Conservation (phyloP, 2,797 vertebrate species). For the Syncerus caffer region DNA sequence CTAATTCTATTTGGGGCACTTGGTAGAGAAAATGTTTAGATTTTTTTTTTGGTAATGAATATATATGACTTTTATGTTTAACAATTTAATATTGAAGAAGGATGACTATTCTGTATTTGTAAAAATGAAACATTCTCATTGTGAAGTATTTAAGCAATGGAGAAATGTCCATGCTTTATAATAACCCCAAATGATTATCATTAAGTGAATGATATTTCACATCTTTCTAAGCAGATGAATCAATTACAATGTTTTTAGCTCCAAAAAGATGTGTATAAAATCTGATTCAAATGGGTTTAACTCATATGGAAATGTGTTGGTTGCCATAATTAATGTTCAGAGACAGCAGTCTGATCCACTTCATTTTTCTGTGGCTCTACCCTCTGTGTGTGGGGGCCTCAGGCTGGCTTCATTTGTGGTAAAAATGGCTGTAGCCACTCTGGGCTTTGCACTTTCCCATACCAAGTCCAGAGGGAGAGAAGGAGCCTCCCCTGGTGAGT, state of each 20-base stretch:
- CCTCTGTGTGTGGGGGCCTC: neutral
- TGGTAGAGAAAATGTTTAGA: neutral
- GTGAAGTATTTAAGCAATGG: neutral
- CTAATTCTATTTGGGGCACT: neutral
- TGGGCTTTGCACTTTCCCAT: neutral
- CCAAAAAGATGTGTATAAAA: neutral
- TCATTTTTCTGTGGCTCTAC: neutral
- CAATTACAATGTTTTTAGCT: neutral
- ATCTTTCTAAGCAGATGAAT: slow-evolving; percentile 3
- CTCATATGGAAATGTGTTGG: neutral
- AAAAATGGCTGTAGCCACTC: neutral
- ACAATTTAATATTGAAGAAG: slow-evolving; percentile 7
- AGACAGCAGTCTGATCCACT: neutral
- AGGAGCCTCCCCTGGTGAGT: neutral
- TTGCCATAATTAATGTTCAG: neutral
- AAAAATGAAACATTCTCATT: neutral
- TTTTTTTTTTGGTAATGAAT: neutral
- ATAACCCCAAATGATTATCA: neutral
- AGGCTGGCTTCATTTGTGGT: neutral
- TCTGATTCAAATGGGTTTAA: neutral
- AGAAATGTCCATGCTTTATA: neutral
- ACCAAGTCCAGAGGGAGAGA: neutral
- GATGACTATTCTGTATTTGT: neutral
- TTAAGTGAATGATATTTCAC: neutral
- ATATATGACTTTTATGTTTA: neutral